Evolutionary conservation across 1,140 invertebrate genomes (phyloP), one percentile per base, ranked within the genome.

Genomic region (Notospermus geniculatus): DNA sequence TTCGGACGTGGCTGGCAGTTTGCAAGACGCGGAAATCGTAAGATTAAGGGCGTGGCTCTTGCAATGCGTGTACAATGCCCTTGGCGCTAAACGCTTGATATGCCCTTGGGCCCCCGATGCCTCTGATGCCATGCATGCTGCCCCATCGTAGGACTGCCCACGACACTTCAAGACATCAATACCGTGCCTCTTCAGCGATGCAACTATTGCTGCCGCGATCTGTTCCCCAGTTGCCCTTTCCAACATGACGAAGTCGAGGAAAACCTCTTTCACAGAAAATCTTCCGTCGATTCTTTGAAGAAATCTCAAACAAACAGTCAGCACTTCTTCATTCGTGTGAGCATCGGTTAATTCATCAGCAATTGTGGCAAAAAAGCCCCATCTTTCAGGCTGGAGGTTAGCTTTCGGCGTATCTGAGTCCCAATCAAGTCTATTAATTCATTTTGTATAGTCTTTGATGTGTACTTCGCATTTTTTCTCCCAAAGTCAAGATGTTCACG

Each of bases 1-100:
- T 59, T 19, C 61, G n/a, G n/a, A n/a, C n/a, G n/a, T n/a, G n/a
- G n/a, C 1, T 2, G 54, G 45, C 27, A 54, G 11, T 53, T 59
- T 63, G 32, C 56, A 63, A 1, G 57, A 29, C 29, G 29, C 28
- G 17, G 62, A 55, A 17, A 59, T 54, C 13, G 29, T 29, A 11
- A 60, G 30, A 45, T 64, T 64, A 7, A 64, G 27, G 15, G 55
- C 36, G 55, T 64, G 62, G 23, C 57, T 59, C 15, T 56, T 59
- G 23, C 57, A 60, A 25, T 60, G 62, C 11, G 57, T 53, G 39
- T 55, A 64, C n/a, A 64, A 1, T n/a, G 62, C 62, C 27, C 23
- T 36, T 19, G 45, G 54, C 7, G 28, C 23, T 13, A 15, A 11
- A 11, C 55, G 5, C 19, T 32, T 29, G 11, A 64, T 64, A 27